Percentiles rank a stretch among this genome's conserved stretches.
Evolutionary conservation across 2,888 invertebrate genomes (phyloP).

Genomic region (Lumbricus terrestris): DNA sequence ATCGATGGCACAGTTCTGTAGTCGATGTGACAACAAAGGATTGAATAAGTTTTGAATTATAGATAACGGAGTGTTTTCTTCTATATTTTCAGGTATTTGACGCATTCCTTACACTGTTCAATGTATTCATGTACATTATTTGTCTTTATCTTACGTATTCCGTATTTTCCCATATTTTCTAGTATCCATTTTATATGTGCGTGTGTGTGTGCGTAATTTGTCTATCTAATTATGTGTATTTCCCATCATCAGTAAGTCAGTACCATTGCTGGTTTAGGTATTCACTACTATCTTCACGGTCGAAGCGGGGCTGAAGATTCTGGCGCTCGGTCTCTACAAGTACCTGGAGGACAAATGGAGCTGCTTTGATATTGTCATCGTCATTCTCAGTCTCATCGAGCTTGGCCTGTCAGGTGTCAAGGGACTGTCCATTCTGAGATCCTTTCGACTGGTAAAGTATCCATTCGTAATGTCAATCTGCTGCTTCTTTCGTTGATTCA

Average conservation of each 20-base stretch:
- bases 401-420: conserved; percentile 89
- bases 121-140: background rate
- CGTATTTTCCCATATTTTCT: background rate
- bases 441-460: conserved; percentile 88
- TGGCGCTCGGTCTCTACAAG: conserved; percentile 94
- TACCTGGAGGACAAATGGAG: conserved; percentile 99
- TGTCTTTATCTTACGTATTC: background rate
- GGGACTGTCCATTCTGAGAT: conserved; percentile 92
- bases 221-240: background rate
- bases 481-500: background rate
- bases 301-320: conserved; percentile 88
- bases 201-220: background rate
- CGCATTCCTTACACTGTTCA: too few relatives aligned
- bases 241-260: too few relatives aligned
- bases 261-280: conserved; percentile 67
- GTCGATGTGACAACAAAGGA: too few relatives aligned
- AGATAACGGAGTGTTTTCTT: too few relatives aligned
- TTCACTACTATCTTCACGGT: conserved; percentile 95
- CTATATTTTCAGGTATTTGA: background rate
- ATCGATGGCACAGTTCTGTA: too few relatives aligned
- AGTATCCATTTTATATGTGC: too few relatives aligned
- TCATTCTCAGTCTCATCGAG: conserved; percentile 89
- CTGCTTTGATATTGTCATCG: conserved; percentile 97
- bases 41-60: too few relatives aligned
- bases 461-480: background rate